Evolutionary conservation across 1,140 invertebrate genomes (phyloP), one percentile per base, ranked within the genome.

Genomic region (Calephelis virginiensis): DNA sequence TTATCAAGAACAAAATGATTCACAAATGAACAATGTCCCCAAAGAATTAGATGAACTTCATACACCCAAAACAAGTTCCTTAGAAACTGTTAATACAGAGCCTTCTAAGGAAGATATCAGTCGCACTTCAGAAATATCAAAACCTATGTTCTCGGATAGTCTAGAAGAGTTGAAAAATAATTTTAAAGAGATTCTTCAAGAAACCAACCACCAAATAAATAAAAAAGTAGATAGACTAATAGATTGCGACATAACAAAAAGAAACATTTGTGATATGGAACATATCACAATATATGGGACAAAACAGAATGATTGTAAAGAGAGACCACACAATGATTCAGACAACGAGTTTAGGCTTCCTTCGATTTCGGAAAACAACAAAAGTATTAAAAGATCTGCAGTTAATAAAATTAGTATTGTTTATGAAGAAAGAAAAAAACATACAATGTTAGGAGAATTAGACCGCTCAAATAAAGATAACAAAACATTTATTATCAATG

Each of bases 241-340:
- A 5, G 62, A 62, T 38, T 60, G 47, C 53, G 73, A 70, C 40
- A 71, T 59, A 28, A 56, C 50, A 5, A 73, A 70, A 17, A 78
- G 62, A 73, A 78, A 81, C 8, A 69, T 85, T 40, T 75, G 72
- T 72, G 80, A 89, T 63, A 76, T 90, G 81, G 85, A 89, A 75
- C 86, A 90, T 59, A 89, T 90, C 60, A 84, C 85, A 38, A 76
- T 89, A 40, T 90, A 87, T 74, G 79, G 81, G 63, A 64, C 85
- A 67, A 78, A 84, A 64, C 73, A 76, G 63, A 74, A 76, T 49
- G 74, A 82, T 62, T 50, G 73, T 68, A 48, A 74, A 62, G 12
- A 65, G 62, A 47, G 14, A 53, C 53, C 3, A 43, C 3, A 6
- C 69, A 62, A 71, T 45, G 63, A 70, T 56, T 38, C 49, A 37